Conservation (phyloP, 2,113 vertebrate species). For the Hirundichthys speculiger region DNA sequence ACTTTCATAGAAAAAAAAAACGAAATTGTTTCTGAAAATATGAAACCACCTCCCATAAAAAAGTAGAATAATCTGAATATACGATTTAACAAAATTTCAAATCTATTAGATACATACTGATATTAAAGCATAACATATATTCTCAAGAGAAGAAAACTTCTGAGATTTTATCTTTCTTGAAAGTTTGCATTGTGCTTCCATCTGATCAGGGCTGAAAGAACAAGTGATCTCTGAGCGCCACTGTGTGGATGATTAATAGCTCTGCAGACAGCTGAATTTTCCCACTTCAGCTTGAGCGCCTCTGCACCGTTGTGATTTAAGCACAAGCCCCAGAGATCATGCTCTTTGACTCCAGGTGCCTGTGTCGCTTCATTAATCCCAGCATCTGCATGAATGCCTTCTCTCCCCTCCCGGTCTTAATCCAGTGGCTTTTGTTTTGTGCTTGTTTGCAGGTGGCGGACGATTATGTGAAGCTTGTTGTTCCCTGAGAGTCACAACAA, state of each 20-base stretch:
- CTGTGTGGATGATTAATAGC: conserved; percentile 52
- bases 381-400: conserved; percentile 2
- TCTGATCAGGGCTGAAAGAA: conserved; percentile 3
- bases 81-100: too few relatives aligned
- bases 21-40: too few relatives aligned
- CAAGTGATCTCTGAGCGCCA: conserved; percentile 73
- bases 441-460: conserved; percentile 55
- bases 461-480: conserved; percentile 22
- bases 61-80: too few relatives aligned
- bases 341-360: conserved; percentile 12
- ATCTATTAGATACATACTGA: not conserved
- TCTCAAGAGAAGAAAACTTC: not conserved
- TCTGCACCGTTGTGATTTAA: conserved; percentile 29
- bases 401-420: conserved; percentile 11
- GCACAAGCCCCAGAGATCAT: not conserved
- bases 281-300: conserved; percentile 16
- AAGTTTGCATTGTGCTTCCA: not conserved
- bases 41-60: too few relatives aligned
- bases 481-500: conserved; percentile 17
- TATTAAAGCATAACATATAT: not conserved
- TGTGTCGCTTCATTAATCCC: conserved; percentile 11
- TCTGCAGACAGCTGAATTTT: conserved; percentile 34
- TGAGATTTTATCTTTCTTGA: too few relatives aligned
- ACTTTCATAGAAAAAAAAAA: too few relatives aligned
- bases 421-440: conserved; percentile 38